Evolutionary conservation across 2,888 invertebrate genomes (phyloP).

Genomic region (Pantelozetes paolii): DNA sequence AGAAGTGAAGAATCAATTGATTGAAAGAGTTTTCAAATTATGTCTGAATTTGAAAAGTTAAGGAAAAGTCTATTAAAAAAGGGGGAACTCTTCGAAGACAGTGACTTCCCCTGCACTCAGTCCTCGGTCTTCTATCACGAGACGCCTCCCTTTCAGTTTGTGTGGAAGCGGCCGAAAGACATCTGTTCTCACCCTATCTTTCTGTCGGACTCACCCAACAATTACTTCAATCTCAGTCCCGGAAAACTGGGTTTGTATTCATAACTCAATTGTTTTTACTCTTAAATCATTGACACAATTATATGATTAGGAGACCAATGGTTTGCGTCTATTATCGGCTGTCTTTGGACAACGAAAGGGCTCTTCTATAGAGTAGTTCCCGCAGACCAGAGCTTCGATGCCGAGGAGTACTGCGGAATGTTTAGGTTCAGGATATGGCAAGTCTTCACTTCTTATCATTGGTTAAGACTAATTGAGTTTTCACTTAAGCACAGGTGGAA

Average conservation of each 20-base stretch:
- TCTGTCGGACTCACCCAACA: constrained; percentile 70
- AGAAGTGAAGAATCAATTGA: neutral
- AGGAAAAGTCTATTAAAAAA: constrained; percentile 72
- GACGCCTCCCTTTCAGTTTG: constrained; percentile 86
- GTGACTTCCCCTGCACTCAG: constrained; percentile 82
- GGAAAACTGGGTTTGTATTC: constrained; percentile 72
- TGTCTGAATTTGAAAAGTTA: constrained; percentile 77
- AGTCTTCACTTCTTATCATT: neutral
- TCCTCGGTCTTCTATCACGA: constrained; percentile 87
- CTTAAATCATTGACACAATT: neutral
- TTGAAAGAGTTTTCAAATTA: constrained; percentile 24
- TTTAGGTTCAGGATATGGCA: constrained; percentile 74
- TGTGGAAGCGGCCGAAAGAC: constrained; percentile 83
- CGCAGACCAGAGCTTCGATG: constrained; percentile 75
- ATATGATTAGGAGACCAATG: constrained; percentile 65
- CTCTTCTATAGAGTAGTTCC: constrained; percentile 86
- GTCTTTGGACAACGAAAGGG: constrained; percentile 67
- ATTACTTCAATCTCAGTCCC: constrained; percentile 71
- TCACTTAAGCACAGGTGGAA: constrained; percentile 67
- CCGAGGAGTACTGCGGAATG: constrained; percentile 52
- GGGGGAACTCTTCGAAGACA: constrained; percentile 81
- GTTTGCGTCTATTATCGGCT: constrained; percentile 81
- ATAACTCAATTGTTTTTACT: constrained; percentile 49
- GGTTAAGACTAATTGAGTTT: neutral
- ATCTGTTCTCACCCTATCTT: constrained; percentile 71